These are phyloP conservation scores for Sipha flava DNA, from an alignment of 1,140 invertebrate species.

Conservation along the genomic window DNA sequence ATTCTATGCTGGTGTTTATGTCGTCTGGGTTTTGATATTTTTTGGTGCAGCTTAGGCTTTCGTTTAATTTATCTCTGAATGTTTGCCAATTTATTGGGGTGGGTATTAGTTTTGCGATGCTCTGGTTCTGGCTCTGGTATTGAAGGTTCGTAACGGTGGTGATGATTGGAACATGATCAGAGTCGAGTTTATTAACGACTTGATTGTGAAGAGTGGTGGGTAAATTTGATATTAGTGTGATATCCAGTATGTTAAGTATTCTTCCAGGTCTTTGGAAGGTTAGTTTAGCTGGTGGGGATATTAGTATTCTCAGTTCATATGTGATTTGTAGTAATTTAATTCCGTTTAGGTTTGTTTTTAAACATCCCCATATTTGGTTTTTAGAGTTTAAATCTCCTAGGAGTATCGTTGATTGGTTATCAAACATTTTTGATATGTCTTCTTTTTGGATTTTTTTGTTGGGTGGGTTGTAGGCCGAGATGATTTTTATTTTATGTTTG, in stretches of 20 bases:
- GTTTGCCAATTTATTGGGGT: not conserved
- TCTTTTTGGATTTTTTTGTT: not conserved
- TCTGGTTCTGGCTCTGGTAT: not conserved
- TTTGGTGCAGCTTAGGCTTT: not conserved
- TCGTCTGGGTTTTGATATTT: not conserved
- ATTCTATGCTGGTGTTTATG: not conserved
- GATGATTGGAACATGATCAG: not conserved
- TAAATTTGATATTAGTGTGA: not conserved
- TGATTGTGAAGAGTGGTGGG: not conserved
- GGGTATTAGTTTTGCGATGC: not conserved
- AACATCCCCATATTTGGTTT: not conserved
- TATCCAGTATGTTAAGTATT: not conserved
- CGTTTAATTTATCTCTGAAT: not conserved
- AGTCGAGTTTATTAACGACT: not conserved
- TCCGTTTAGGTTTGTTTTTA: not conserved
- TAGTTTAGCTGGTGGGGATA: not conserved
- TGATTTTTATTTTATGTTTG: too few species aligned
- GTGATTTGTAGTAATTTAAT: not conserved
- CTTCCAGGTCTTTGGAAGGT: not conserved
- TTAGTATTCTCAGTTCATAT: not conserved
- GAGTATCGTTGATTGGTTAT: not conserved
- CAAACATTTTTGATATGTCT: not conserved
- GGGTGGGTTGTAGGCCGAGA: not conserved
- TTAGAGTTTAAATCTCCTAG: slow-evolving; percentile 24
- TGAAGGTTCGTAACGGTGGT: not conserved